Percentiles rank a stretch among this genome's conserved stretches.
phyloP scores from a whole-genome alignment of 2,113 vertebrate genomes.

The Microcebus murinus region DNA sequence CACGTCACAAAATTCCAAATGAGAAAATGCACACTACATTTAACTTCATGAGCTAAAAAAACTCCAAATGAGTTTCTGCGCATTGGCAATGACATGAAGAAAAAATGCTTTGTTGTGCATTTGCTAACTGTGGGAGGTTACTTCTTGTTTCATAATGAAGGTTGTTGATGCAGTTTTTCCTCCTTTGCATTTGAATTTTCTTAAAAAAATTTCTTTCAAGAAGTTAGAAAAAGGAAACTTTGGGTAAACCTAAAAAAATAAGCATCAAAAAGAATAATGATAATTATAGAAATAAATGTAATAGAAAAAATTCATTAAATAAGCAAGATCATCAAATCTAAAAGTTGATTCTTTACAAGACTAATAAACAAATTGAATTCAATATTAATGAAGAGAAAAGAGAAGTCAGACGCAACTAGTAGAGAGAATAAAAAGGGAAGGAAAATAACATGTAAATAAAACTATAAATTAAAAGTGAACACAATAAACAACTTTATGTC shows the following conservation, averaged over 20 bases:
- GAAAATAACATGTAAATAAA: background rate
- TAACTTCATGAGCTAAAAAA: slow-evolving; percentile 65
- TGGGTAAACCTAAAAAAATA: background rate
- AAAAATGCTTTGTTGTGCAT: slow-evolving; percentile 36
- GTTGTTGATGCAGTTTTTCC: background rate
- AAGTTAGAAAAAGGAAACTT: background rate
- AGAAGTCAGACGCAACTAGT: background rate
- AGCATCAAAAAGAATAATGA: background rate
- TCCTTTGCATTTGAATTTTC: background rate
- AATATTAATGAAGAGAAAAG: background rate
- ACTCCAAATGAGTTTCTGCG: slow-evolving; percentile 63
- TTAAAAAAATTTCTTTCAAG: background rate
- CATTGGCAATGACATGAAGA: background rate
- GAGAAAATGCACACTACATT: slow-evolving; percentile 78
- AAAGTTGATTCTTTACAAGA: background rate
- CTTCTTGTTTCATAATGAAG: slow-evolving; percentile 44
- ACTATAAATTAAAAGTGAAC: background rate
- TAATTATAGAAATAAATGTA: background rate
- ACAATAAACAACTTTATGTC: background rate
- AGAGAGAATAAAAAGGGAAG: background rate
- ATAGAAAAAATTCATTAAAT: background rate
- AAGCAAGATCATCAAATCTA: background rate
- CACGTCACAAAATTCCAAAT: slow-evolving; percentile 76
- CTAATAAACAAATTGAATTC: background rate
- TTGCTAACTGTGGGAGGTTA: slow-evolving; percentile 7